Evolutionary conservation across 2,888 invertebrate species (phyloP), one percentile per base, ranked within the genome.

Genomic region (Cynaeus angustus): DNA sequence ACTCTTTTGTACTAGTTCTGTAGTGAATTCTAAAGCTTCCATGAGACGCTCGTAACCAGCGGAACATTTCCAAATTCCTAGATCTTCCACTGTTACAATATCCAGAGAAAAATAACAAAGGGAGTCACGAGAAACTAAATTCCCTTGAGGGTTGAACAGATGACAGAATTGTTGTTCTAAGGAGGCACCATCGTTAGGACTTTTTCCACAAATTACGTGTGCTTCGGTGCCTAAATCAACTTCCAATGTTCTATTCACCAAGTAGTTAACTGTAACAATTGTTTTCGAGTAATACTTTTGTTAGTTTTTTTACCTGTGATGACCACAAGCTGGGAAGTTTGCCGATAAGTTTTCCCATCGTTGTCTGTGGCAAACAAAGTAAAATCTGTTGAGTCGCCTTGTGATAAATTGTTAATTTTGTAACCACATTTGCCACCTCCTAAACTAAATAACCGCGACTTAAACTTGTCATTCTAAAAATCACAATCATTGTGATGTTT

Each of bases 1-100:
- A 21, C 21, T 21, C 21, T 21, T 21, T 21, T 38, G 41, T 7
- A 66, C 10, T 7, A 74, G 10, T 38, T 71, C 68, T 9, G 68
- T 52, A 3, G 52, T 69, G 10, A 68, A 72, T 28, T 71, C 66
- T n/a, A 71, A 28, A 10, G 72, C 43, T 37, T 56, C 58, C 55
- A 72, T 68, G 1, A 53, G 41, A 8, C 71, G 43, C 1, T 7
- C n/a, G 16, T 38, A 12, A 13, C 72, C 71, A 16, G 52, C 55
- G 2, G 43, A 33, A 53, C 75, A 75, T 12, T 48, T 68, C 75
- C 75, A 75, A 21, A 26, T 71, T 12, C 75, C 75, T 6, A 70
- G 21, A 45, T 61, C 43, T 7, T 61, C 61, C 28, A 48, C 8
- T 4, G 43, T 61, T 14, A 61, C 61, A 21, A 61, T 61, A 3